Conservation (phyloP, 2,113 vertebrate genomes). For the Suricata suricatta region DNA sequence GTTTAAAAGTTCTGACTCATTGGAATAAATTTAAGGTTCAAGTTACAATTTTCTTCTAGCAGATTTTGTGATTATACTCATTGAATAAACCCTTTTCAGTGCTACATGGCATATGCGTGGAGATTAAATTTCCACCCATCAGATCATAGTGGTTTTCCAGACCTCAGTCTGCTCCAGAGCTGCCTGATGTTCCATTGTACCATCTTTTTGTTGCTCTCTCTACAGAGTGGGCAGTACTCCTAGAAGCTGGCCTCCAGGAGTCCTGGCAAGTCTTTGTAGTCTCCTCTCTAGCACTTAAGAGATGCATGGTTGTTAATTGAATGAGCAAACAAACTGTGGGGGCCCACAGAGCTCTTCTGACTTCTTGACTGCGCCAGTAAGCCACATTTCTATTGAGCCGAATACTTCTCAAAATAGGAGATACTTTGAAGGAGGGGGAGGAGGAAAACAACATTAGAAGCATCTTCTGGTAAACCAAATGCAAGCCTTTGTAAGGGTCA, state of each 20-base stretch:
- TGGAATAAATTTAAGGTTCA: slow-evolving; percentile 38
- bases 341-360: slow-evolving; percentile 4
- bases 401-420: slow-evolving; percentile 32
- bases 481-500: slow-evolving; percentile 19
- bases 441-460: background rate
- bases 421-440: background rate
- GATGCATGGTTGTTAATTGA: background rate
- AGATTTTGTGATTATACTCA: slow-evolving; percentile 31
- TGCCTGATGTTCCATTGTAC: background rate
- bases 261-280: background rate
- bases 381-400: background rate
- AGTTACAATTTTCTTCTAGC: slow-evolving; percentile 25
- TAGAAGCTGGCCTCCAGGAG: background rate
- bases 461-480: slow-evolving; percentile 39
- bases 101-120: background rate
- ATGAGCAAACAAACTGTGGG: slow-evolving; percentile 34
- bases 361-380: background rate
- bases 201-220: background rate
- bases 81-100: background rate
- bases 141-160: background rate
- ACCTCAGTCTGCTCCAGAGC: background rate
- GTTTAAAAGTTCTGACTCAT: slow-evolving; percentile 29
- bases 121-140: background rate
- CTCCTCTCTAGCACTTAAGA: background rate
- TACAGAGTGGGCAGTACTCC: background rate